These are phyloP conservation scores for Reinhardtius hippoglossoides DNA, from an alignment of 2,113 vertebrate genomes.

Conservation along the genomic window DNA sequence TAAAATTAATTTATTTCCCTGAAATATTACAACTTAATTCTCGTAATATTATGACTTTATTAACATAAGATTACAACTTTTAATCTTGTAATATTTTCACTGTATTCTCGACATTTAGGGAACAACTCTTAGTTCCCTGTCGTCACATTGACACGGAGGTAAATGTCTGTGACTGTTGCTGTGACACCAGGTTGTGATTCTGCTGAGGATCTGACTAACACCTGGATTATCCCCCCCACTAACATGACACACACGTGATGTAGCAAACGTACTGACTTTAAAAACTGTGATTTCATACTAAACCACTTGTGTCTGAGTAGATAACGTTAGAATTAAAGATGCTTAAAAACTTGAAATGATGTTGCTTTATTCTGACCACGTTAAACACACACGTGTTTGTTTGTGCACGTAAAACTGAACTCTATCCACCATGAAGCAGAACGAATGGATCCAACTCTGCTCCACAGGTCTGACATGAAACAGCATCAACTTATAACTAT, in stretches of 20 bases:
- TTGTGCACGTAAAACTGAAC: not conserved
- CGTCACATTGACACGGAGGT: no score
- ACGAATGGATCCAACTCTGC: no score
- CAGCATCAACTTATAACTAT: no score
- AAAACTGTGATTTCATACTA: not conserved
- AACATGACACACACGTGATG: not conserved
- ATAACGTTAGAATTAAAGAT: conserved; percentile 24
- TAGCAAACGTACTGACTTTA: not conserved
- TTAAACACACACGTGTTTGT: no score
- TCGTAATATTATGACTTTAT: not conserved
- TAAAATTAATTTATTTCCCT: not conserved
- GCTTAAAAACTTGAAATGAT: not conserved
- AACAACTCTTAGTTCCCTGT: no score
- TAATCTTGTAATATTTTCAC: no score
- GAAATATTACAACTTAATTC: not conserved
- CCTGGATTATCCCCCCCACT: not conserved
- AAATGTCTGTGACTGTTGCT: not conserved
- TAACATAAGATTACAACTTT: no score
- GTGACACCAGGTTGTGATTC: not conserved
- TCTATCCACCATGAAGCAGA: no score
- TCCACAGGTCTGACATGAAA: no score
- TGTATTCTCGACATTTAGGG: no score
- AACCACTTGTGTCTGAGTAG: not conserved
- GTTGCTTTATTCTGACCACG: not conserved
- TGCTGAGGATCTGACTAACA: not conserved